Percentiles rank a stretch among this genome's conserved stretches.
Evolutionary conservation across 1,140 invertebrate species (phyloP).

Genomic region (Drosophila lacertosa): DNA sequence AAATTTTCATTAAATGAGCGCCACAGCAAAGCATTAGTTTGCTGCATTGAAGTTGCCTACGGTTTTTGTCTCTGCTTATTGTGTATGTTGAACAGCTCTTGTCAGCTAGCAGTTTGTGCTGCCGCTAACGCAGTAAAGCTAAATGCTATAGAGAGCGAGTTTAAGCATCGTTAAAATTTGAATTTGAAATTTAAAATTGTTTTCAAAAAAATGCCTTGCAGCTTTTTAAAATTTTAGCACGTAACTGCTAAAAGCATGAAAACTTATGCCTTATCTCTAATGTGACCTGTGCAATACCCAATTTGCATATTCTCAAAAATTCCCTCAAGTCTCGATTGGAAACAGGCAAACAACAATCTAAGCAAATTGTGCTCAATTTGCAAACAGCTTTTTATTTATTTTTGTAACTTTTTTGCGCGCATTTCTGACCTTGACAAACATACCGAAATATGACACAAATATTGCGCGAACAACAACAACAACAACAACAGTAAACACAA

Average conservation of each 20-base stretch:
- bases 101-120: not conserved
- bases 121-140: not conserved
- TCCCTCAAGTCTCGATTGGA: not conserved
- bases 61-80: not conserved
- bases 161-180: not conserved
- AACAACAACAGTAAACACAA: conserved; percentile 17
- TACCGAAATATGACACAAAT: conserved; percentile 64
- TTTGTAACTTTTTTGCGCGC: conserved; percentile 3
- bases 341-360: not conserved
- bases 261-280: too few species aligned
- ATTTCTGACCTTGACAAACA: conserved; percentile 59
- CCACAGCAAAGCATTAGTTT: not conserved
- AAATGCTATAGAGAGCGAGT: not conserved
- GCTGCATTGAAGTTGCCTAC: not conserved
- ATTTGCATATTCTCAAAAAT: conserved; percentile 3
- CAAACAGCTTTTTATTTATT: conserved; percentile 1
- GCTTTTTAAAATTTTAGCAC: not conserved
- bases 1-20: too few species aligned
- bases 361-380: conserved; percentile 16
- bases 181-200: conserved; percentile 5
- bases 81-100: not conserved
- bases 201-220: too few species aligned
- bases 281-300: not conserved
- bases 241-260: too few species aligned
- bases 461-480: conserved; percentile 34